phyloP scores from a whole-genome alignment of 2,888 invertebrate genomes.

The Ceramica pisi region DNA sequence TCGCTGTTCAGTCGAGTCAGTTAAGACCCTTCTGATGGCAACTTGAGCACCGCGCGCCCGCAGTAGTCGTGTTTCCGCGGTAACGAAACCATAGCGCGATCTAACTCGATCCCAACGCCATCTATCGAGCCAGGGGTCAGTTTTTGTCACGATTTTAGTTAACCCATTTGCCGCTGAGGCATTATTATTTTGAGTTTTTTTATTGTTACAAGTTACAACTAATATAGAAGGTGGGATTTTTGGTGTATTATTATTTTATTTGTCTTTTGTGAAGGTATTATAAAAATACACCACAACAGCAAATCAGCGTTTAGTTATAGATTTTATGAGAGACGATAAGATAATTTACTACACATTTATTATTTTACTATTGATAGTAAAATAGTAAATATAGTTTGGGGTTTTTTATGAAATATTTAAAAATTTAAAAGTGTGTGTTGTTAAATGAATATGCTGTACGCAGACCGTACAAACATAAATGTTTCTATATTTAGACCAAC shows the following conservation, averaged over 20 bases:
- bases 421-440: no score
- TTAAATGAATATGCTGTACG: no score
- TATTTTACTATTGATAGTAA: background rate
- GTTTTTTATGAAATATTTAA: no score
- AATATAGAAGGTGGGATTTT: no score
- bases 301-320: background rate
- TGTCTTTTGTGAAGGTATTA: background rate
- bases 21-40: conserved; percentile 88
- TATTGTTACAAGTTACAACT: conserved; percentile 8
- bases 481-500: no score
- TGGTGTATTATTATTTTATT: background rate
- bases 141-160: conserved; percentile 12
- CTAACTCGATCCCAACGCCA: conserved; percentile 68
- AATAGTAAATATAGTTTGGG: no score
- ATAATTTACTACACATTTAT: background rate
- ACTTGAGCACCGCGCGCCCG: accelerated
- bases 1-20: conserved; percentile 90
- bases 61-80: conserved; percentile 37
- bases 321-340: no score
- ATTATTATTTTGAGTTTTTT: conserved; percentile 19
- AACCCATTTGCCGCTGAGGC: conserved; percentile 5
- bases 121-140: conserved; percentile 63
- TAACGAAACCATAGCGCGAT: conserved; percentile 70
- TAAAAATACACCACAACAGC: background rate
- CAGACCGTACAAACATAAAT: no score